Percentiles rank a stretch among this genome's conserved stretches.
Conservation (phyloP, 1,140 invertebrate species). For the Cydia pomonella region DNA sequence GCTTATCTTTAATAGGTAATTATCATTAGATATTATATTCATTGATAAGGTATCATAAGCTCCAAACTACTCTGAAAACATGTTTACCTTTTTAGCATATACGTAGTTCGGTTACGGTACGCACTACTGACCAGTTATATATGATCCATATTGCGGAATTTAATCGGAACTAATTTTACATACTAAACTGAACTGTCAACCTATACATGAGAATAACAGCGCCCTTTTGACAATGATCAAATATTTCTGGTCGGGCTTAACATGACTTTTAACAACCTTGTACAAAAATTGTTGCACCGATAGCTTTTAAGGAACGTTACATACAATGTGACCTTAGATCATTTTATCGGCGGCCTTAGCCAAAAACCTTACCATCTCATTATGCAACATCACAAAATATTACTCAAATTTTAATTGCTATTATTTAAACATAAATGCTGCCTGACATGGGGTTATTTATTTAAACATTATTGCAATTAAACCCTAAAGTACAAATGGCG, state of each 20-base stretch:
- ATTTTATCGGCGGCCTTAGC: constrained; percentile 60
- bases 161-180: too few species aligned
- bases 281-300: constrained; percentile 60
- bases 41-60: neutral
- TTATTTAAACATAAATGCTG: neutral
- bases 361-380: constrained; percentile 55
- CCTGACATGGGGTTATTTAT: neutral
- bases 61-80: neutral
- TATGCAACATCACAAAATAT: constrained; percentile 37
- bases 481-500: too few species aligned
- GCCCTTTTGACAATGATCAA: too few species aligned
- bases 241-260: neutral
- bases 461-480: neutral
- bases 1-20: neutral
- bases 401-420: neutral
- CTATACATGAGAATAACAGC: too few species aligned
- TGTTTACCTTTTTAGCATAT: neutral
- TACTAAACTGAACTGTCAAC: too few species aligned
- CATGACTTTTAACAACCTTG: constrained; percentile 56
- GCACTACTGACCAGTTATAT: too few species aligned
- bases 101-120: neutral
- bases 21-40: neutral
- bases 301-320: constrained; percentile 60
- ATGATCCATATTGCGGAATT: too few species aligned
- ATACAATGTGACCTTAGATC: constrained; percentile 67